These are phyloP conservation scores for Musca domestica DNA, from an alignment of 1,140 invertebrate species.

Conservation along the genomic window DNA sequence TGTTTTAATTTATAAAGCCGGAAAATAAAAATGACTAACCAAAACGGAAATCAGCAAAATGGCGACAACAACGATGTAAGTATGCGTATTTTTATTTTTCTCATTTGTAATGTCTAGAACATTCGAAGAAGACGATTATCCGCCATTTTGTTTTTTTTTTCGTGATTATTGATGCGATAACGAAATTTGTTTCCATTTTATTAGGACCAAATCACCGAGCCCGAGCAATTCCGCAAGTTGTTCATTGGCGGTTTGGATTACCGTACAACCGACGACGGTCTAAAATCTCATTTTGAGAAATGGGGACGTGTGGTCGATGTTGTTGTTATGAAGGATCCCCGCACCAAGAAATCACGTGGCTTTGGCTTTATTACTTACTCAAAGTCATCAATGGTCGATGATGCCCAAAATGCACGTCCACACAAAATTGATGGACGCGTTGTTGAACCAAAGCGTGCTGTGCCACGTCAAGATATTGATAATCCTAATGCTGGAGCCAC, in stretches of 20 bases:
- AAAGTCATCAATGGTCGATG: constrained; percentile 90
- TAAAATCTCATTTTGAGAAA: constrained; percentile 94
- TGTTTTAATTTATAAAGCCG: constrained; percentile 27
- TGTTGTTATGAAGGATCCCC: constrained; percentile 97
- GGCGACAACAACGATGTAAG: constrained; percentile 51
- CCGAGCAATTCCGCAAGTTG: constrained; percentile 91
- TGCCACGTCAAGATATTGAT: constrained; percentile 89
- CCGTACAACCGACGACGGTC: constrained; percentile 90
- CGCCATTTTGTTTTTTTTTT: constrained; percentile 45
- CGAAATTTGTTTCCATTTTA: neutral
- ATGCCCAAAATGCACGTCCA: constrained; percentile 83
- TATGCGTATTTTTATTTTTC: constrained; percentile 15
- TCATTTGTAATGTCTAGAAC: neutral
- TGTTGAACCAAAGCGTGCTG: constrained; percentile 96
- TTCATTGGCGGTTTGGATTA: constrained; percentile 98
- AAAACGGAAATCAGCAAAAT: constrained; percentile 46
- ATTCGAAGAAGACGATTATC: constrained; percentile 28
- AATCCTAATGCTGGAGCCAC: constrained; percentile 89
- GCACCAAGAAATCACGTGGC: constrained; percentile 87
- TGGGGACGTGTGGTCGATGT: constrained; percentile 98
- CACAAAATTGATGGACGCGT: constrained; percentile 72
- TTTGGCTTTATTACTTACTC: constrained; percentile 99
- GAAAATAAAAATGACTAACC: constrained; percentile 40
- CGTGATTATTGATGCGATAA: constrained; percentile 25
- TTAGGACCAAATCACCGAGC: constrained; percentile 62